A percentile compares a stretch with the other conserved stretches of the same genome.
Conservation (phyloP, 2,888 invertebrate genomes). For the Parnassius glacialis region DNA sequence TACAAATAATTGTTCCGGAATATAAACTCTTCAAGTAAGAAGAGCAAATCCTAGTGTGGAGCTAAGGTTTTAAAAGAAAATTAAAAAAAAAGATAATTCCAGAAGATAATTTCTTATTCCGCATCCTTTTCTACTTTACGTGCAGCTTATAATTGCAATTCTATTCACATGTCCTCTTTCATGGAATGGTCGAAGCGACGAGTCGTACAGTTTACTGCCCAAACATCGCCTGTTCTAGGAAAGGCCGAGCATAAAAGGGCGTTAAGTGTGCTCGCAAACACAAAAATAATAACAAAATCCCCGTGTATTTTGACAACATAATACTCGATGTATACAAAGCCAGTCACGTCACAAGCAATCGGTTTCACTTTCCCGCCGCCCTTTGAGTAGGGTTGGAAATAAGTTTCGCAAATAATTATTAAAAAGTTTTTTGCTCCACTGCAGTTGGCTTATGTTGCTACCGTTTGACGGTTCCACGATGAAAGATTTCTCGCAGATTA, state of each 20-base stretch:
- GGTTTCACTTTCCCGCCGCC: conserved; percentile 74
- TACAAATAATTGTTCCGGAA: no score
- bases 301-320: conserved; percentile 80
- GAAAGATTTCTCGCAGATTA: conserved; percentile 73
- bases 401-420: conserved; percentile 79
- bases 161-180: conserved; percentile 68
- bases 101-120: conserved; percentile 1
- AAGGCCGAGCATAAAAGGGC: conserved; percentile 72
- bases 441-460: conserved; percentile 66
- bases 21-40: no score
- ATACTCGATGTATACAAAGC: conserved; percentile 76
- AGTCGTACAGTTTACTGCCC: conserved; percentile 51
- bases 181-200: conserved; percentile 65
- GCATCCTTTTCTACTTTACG: conserved; percentile 9
- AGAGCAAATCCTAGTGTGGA: no score
- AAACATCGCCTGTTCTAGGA: conserved; percentile 70
- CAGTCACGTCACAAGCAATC: conserved; percentile 76
- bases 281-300: conserved; percentile 80
- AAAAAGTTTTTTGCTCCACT: conserved; percentile 46
- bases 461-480: conserved; percentile 69
- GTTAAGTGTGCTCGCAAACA: conserved; percentile 79
- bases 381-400: conserved; percentile 73
- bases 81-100: conserved; percentile 4
- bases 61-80: no score
- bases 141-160: conserved; percentile 58